A percentile compares a stretch with the other conserved stretches of the same genome.
phyloP scores from a whole-genome alignment of 1,140 invertebrate genomes.

The Aphaenogaster floridana region DNA sequence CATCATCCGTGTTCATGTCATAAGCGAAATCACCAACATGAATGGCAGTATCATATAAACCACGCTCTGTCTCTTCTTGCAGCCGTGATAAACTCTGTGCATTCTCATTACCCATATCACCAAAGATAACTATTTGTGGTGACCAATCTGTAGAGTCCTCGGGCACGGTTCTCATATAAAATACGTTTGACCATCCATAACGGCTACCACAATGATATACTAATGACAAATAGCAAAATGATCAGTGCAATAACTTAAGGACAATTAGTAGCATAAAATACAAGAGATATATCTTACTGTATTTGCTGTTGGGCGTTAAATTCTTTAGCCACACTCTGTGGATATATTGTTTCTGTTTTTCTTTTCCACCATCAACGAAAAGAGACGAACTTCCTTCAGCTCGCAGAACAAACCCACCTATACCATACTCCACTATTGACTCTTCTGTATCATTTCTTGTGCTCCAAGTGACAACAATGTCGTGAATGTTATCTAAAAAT shows the following conservation, averaged over 20 bases:
- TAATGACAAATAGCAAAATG: conserved; percentile 81
- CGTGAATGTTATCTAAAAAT: conserved; percentile 88
- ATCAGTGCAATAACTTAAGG: not conserved
- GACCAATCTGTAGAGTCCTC: conserved; percentile 90
- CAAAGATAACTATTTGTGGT: conserved; percentile 94
- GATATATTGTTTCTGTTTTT: conserved; percentile 92
- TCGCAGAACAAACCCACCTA: conserved; percentile 86
- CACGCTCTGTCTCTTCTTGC: conserved; percentile 93
- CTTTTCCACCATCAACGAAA: conserved; percentile 94
- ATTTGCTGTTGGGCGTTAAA: conserved; percentile 86
- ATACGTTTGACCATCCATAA: conserved; percentile 93
- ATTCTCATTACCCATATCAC: conserved; percentile 97
- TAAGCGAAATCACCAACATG: conserved; percentile 99
- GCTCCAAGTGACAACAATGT: conserved; percentile 96
- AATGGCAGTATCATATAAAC: conserved; percentile 95
- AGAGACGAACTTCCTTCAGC: conserved; percentile 88
- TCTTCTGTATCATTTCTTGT: conserved; percentile 91
- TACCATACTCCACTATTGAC: conserved; percentile 93
- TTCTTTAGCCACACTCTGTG: conserved; percentile 89
- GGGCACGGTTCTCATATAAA: conserved; percentile 91
- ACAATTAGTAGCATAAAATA: conserved; percentile 6
- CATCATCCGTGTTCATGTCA: conserved; percentile 95
- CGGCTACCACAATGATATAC: conserved; percentile 94
- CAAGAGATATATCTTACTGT: conserved; percentile 80
- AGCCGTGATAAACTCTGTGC: conserved; percentile 93